These are phyloP conservation scores for Quadroppia sp. DNA, from an alignment of 2,888 invertebrate genomes.

Conservation along the genomic window DNA sequence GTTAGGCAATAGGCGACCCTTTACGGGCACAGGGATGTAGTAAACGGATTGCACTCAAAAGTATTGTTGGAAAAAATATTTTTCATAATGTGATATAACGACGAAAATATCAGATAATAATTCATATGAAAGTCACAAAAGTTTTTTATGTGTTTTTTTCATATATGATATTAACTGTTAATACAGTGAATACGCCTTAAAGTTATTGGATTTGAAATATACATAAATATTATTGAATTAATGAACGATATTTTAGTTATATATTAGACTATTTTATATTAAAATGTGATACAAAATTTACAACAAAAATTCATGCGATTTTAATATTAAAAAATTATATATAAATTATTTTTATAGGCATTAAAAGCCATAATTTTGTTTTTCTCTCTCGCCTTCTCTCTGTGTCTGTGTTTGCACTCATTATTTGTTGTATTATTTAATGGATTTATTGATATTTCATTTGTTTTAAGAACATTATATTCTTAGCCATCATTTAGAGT, in stretches of 20 bases:
- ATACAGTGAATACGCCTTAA: slow-evolving; percentile 22
- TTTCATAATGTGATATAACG: too few relatives aligned
- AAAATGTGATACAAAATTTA: slow-evolving; percentile 7
- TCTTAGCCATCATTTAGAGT: neutral
- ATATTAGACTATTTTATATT: too few relatives aligned
- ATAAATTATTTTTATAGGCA: neutral
- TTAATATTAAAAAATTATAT: neutral
- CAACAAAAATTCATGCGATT: slow-evolving; percentile 8
- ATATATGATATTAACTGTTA: too few relatives aligned
- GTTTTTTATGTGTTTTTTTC: too few relatives aligned
- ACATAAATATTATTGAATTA: slow-evolving; percentile 25
- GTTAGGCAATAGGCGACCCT: too few relatives aligned
- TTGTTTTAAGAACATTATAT: neutral
- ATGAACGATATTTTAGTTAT: slow-evolving; percentile 9
- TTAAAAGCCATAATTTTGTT: slow-evolving; percentile 3
- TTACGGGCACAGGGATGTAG: too few relatives aligned
- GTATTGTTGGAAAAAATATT: neutral
- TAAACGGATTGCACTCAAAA: neutral
- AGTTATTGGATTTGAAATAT: slow-evolving; percentile 6
- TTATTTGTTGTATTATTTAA: neutral
- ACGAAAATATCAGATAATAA: slow-evolving; percentile 22
- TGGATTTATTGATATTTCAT: slow-evolving; percentile 6
- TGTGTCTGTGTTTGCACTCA: too few relatives aligned
- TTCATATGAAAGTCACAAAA: slow-evolving; percentile 22
- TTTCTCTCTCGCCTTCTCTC: too few relatives aligned